Evolutionary conservation across 2,113 vertebrate species (phyloP).

Genomic region (Pelmatolapia mariae): DNA sequence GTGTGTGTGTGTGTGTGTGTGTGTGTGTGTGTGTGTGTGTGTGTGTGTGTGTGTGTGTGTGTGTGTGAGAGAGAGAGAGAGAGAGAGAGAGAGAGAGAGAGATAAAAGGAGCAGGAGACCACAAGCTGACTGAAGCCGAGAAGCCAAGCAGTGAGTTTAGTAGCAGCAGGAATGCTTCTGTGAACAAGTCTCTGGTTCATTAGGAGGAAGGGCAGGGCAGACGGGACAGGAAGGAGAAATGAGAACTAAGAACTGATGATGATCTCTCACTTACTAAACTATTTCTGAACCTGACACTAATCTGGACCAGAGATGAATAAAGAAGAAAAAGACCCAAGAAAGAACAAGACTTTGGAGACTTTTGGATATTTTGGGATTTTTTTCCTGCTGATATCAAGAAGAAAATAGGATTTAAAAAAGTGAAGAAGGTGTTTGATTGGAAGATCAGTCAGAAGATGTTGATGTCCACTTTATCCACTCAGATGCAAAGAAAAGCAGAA

Average conservation of each 20-base stretch:
- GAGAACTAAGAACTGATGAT: neutral
- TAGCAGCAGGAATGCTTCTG: neutral
- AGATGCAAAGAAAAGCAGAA: neutral
- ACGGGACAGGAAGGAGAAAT: neutral
- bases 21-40: neutral
- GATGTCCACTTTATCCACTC: neutral
- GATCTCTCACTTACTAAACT: neutral
- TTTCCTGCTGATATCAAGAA: neutral
- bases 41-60: neutral
- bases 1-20: accelerated
- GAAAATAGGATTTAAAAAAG: neutral
- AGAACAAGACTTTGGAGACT: neutral
- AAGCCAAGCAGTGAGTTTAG: neutral
- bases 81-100: slow-evolving; percentile 27
- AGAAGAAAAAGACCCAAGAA: neutral
- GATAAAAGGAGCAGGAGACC: neutral
- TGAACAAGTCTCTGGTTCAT: too few relatives aligned
- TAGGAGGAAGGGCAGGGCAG: too few relatives aligned
- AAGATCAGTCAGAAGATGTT: neutral
- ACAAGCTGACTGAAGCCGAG: neutral
- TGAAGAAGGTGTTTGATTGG: neutral
- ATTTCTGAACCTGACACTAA: neutral
- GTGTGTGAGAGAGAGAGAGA: accelerated
- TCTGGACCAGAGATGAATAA: neutral
- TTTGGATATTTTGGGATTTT: neutral